These are phyloP conservation scores for Bibio marci DNA, from an alignment of 2,888 invertebrate genomes.

Conservation along the genomic window DNA sequence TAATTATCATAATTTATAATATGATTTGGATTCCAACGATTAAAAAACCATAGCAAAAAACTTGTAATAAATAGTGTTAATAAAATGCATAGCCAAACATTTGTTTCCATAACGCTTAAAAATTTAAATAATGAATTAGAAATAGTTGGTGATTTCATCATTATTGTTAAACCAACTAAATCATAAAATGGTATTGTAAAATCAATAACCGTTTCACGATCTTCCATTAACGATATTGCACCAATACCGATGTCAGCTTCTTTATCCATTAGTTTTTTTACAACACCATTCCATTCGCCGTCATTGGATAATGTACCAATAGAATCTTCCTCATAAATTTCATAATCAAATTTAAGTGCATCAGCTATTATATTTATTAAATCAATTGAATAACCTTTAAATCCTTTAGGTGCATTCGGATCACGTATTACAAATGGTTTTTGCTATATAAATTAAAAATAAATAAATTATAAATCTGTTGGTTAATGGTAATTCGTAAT, in stretches of 20 bases:
- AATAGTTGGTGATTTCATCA: constrained; percentile 80
- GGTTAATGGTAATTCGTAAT: background rate
- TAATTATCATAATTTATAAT: constrained; percentile 96
- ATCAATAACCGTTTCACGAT: constrained; percentile 90
- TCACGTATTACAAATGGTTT: constrained; percentile 67
- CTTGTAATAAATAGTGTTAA: constrained; percentile 91
- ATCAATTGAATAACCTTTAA: constrained; percentile 86
- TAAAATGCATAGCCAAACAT: constrained; percentile 92
- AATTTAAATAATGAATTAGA: constrained; percentile 92
- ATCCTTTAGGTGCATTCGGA: constrained; percentile 44
- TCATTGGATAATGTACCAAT: constrained; percentile 79
- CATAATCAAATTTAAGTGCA: constrained; percentile 78
- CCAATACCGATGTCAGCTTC: constrained; percentile 87
- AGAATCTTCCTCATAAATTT: constrained; percentile 64
- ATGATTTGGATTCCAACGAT: constrained; percentile 92
- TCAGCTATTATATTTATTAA: constrained; percentile 73
- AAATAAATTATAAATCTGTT: background rate
- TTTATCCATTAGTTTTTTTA: constrained; percentile 65
- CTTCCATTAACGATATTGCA: constrained; percentile 93
- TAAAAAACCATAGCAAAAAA: constrained; percentile 90
- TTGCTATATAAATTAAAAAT: constrained; percentile 36
- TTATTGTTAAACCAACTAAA: constrained; percentile 88
- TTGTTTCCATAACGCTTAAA: constrained; percentile 84
- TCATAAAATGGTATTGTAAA: constrained; percentile 98
- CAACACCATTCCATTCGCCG: constrained; percentile 71